phyloP scores from a whole-genome alignment of 64 coral and sea anemone genomes.

The Catalaphyllia jardinei region DNA sequence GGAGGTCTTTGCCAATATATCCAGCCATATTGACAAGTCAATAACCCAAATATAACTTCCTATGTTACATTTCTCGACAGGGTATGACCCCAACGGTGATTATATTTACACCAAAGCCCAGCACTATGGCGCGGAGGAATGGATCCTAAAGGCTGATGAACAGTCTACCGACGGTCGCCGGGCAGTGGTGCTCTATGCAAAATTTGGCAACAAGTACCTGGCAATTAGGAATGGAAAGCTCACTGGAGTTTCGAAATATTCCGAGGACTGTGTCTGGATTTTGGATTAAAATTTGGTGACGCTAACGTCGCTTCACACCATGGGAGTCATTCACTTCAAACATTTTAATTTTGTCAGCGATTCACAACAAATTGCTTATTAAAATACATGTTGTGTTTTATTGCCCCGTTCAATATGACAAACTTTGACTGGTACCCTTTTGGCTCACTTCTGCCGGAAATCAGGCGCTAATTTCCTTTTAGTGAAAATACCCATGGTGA shows the following conservation, averaged over 20 bases:
- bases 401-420: background rate
- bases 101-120: slow-evolving; percentile 90
- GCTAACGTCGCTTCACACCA: background rate
- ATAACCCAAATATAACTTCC: background rate
- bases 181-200: slow-evolving; percentile 88
- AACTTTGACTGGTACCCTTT: too few species aligned
- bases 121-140: slow-evolving; percentile 90
- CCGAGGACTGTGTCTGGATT: slow-evolving; percentile 87
- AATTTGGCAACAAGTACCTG: slow-evolving; percentile 91
- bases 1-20: too few species aligned
- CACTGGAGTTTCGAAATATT: slow-evolving; percentile 65
- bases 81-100: slow-evolving; percentile 87
- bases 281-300: slow-evolving; percentile 52
- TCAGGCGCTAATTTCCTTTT: too few species aligned
- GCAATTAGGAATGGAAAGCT: slow-evolving; percentile 82
- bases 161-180: slow-evolving; percentile 53
- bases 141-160: slow-evolving; percentile 83
- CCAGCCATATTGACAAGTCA: too few species aligned
- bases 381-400: background rate
- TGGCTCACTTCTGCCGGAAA: too few species aligned
- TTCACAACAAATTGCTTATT: background rate
- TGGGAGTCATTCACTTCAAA: background rate
- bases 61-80: slow-evolving; percentile 5
- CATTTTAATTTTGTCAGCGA: too few species aligned
- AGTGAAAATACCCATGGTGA: too few species aligned